Base-by-base conservation (phyloP, 2,797 vertebrate species). In the Prunella strophiata region DNA sequence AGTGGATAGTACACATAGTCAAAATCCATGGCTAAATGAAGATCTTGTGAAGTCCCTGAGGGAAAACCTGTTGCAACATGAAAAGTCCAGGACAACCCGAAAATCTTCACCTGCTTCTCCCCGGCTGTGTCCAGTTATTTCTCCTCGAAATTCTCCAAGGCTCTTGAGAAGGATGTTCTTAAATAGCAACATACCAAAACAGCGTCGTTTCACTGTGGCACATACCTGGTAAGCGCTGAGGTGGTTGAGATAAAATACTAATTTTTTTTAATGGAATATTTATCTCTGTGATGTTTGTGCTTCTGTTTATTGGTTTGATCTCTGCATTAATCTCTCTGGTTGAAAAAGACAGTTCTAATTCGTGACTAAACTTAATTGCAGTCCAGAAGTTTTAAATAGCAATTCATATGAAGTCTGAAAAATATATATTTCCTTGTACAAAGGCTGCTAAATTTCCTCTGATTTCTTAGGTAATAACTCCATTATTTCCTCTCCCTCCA, bases 41-140 rank as follows among this genome's bases (percentile, higher is more conserved):
- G 99, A 99, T 96, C 98, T 99, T 90, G 99, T 99, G 96, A 99
- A 99, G 97, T 99, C 99, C 91, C 97, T 99, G 96, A 98, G 98
- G 97, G 99, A 99, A 97, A 99, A 99, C 98, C 97, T 99, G 98
- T 99, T 99, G 98, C 99, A 99, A 97, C 98, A 99, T 11, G 99
- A 99, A 93, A 98, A 98, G 96, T 97, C 98, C 59, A 98, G 98
- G 72, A 97, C 98, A 67, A 95, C 98, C 77, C 98, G 98, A 73
- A 99, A 99, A 93, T 98, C 98, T 50, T 98, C 98, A 30, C 98
- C 99, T 92, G 98, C 98, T 91, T 99, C 99, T 50, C 98, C 99
- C 50, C 98, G 98, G 61, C 98, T 99, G 12, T 98, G 98, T 23
- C 98, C 98, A 25, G 98, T 98, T 86, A 98, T 98, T 91, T 99